Evolutionary conservation across 2,888 invertebrate species (phyloP), one percentile per base, ranked within the genome.

Genomic region (Acanthoscelides obtectus): DNA sequence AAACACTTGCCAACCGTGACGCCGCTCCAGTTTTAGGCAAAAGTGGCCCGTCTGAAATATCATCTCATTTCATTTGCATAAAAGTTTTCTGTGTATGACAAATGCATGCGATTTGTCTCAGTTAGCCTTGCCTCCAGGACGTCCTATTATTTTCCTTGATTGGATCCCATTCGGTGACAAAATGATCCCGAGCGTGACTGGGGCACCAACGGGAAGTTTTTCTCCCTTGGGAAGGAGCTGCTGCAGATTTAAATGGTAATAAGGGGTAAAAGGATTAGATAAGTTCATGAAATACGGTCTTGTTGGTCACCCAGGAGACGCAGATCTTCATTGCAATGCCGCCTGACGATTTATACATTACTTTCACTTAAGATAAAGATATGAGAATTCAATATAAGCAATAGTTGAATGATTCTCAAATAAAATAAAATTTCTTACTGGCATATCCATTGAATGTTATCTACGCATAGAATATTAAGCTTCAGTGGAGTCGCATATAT

Each of bases 81-180:
- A 72, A 74, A 74, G 76, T 77, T 76, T 76, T 73, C 45, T 45
- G 45, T 12, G 71, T 73, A 77, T 79, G 80, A 80, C 76, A 76
- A 79, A 80, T 80, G 78, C 74, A 71, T 25, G 71, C 72, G 76
- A 77, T 80, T 79, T 79, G 76, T 80, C 80, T 79, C 75, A 75
- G 75, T 77, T 78, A 78, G 75, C 77, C 77, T 79, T 79, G 74
- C 77, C 76, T 79, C 77, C 77, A 77, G 79, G 82, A 80, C 82
- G 80, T 78, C 80, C 81, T 81, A 83, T 83, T 84, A 83, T 82
- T 83, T 82, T 81, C 80, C 79, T 80, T 83, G 83, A 83, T 84
- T 84, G 83, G 82, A 81, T 81, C 82, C 81, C 82, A 82, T 81
- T 80, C 79, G 77, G 79, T 82, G 83, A 82, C 83, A 83, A 83